These are phyloP conservation scores for Cydia splendana DNA, from an alignment of 1,140 invertebrate genomes.

Conservation along the genomic window DNA sequence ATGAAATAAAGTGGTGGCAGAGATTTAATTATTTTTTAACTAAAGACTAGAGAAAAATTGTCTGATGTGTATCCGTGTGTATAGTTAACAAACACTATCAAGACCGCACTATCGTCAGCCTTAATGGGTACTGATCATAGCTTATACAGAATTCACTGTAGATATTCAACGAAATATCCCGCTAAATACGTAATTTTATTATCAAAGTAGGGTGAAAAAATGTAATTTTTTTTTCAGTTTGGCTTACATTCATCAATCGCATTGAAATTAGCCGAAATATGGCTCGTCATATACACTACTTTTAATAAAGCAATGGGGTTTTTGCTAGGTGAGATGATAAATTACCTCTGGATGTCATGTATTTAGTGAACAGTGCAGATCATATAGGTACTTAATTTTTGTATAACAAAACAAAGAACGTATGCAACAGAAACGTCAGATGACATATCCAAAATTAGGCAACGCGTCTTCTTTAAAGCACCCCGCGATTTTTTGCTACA, in stretches of 20 bases:
- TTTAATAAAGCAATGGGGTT: too few relatives aligned
- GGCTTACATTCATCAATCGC: too few relatives aligned
- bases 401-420: background rate
- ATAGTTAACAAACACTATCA: constrained; percentile 47
- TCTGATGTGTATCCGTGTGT: constrained; percentile 44
- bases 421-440: background rate
- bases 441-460: background rate
- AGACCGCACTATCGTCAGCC: constrained; percentile 63
- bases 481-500: background rate
- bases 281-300: too few relatives aligned
- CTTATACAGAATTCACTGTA: constrained; percentile 56
- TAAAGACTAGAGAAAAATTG: background rate
- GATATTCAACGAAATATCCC: constrained; percentile 22
- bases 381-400: constrained; percentile 33
- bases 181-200: background rate
- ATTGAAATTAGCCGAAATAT: too few relatives aligned
- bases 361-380: too few relatives aligned
- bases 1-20: too few relatives aligned
- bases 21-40: too few relatives aligned
- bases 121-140: constrained; percentile 69
- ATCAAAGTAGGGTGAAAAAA: background rate
- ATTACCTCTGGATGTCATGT: too few relatives aligned
- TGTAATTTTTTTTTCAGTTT: too few relatives aligned
- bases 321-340: too few relatives aligned
- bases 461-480: background rate